A percentile compares a stretch with the other conserved stretches of the same genome.
These are phyloP conservation scores for Autographa gamma DNA, from an alignment of 2,888 invertebrate species.

Conservation along the genomic window DNA sequence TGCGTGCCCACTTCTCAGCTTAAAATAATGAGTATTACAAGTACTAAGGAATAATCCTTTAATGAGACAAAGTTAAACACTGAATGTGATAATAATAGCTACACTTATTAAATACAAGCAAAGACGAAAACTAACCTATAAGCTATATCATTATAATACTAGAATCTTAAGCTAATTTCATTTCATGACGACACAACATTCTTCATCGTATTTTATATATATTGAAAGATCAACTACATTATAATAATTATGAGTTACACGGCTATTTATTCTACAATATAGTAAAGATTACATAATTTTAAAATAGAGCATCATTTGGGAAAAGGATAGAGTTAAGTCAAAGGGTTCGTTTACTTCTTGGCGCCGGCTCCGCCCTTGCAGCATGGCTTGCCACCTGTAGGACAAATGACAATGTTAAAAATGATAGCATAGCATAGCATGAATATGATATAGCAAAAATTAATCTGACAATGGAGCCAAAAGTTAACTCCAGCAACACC, in stretches of 20 bases:
- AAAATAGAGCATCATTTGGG: constrained; percentile 58
- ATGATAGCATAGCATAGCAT: too few relatives aligned
- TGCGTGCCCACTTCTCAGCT: constrained; percentile 72
- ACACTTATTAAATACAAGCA: constrained; percentile 64
- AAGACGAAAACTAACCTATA: constrained; percentile 58
- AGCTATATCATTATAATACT: constrained; percentile 39
- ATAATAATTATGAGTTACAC: constrained; percentile 43
- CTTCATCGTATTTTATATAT: constrained; percentile 48
- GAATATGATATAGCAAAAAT: neutral
- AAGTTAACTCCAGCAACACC: too few relatives aligned
- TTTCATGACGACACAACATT: constrained; percentile 77
- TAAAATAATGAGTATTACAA: constrained; percentile 85
- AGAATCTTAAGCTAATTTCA: constrained; percentile 59
- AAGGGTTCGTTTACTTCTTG: constrained; percentile 66
- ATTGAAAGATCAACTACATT: constrained; percentile 62
- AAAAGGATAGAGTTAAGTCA: constrained; percentile 34
- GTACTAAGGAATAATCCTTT: constrained; percentile 75
- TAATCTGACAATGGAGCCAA: too few relatives aligned
- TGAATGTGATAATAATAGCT: constrained; percentile 77
- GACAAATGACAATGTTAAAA: constrained; percentile 26
- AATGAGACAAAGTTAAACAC: constrained; percentile 74
- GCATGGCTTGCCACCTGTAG: constrained; percentile 82
- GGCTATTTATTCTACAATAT: constrained; percentile 52
- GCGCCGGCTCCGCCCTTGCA: constrained; percentile 77
- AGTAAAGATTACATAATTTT: constrained; percentile 58